A percentile compares a stretch with the other conserved stretches of the same genome.
Evolutionary conservation across 2,888 invertebrate species (phyloP).

Genomic region (Archaeoteleia sp.): DNA sequence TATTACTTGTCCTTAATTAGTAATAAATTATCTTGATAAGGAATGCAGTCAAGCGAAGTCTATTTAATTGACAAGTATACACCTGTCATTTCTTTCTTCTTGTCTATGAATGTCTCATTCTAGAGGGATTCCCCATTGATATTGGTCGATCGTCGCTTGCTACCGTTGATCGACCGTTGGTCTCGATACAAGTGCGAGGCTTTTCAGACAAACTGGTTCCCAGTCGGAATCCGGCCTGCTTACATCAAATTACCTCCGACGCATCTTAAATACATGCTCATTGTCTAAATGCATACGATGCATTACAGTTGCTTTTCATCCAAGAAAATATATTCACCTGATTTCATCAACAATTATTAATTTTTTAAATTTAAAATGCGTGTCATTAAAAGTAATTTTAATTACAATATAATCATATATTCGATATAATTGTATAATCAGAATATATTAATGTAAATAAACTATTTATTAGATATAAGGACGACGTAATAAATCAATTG

Average conservation of each 20-base stretch:
- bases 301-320: constrained; percentile 27
- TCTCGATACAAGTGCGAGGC: constrained; percentile 59
- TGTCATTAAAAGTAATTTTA: too few species aligned
- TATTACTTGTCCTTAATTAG: too few species aligned
- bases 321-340: not conserved
- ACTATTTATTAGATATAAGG: too few species aligned
- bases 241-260: constrained; percentile 65
- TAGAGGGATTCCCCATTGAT: constrained; percentile 38
- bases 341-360: not conserved
- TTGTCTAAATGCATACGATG: constrained; percentile 27
- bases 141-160: constrained; percentile 47
- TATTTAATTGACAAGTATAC: too few species aligned
- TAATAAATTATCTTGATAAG: not conserved
- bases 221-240: constrained; percentile 69
- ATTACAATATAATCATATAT: too few species aligned
- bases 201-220: constrained; percentile 67
- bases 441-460: too few species aligned
- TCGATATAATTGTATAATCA: too few species aligned
- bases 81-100: not conserved
- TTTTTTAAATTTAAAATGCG: too few species aligned
- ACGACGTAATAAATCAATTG: too few species aligned
- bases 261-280: constrained; percentile 31
- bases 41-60: not conserved
- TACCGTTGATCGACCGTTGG: constrained; percentile 57
- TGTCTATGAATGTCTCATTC: constrained; percentile 2